phyloP scores from a whole-genome alignment of 2,888 invertebrate genomes.

The Nycteola revayana region DNA sequence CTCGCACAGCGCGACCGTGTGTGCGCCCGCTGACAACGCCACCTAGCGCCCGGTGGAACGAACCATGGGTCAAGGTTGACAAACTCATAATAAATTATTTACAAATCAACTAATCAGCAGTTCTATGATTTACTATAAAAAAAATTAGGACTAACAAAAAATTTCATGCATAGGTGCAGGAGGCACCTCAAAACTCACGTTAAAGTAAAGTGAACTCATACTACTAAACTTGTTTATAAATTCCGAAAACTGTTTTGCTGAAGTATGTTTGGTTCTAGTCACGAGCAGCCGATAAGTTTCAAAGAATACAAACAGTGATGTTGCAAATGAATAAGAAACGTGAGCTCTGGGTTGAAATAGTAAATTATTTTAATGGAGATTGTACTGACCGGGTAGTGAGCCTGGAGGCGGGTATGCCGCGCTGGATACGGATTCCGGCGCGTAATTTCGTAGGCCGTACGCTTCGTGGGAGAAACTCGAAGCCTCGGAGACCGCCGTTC shows the following conservation, averaged over 20 bases:
- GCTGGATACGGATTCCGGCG: slow-evolving; percentile 87
- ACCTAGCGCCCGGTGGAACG: slow-evolving; percentile 60
- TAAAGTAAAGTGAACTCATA: slow-evolving; percentile 32
- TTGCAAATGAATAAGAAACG: slow-evolving; percentile 54
- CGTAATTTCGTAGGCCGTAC: slow-evolving; percentile 89
- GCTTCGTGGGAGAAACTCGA: slow-evolving; percentile 88
- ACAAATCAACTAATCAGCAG: slow-evolving; percentile 55
- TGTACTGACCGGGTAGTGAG: slow-evolving; percentile 81
- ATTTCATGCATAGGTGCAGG: slow-evolving; percentile 14
- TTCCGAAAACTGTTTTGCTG: slow-evolving; percentile 61
- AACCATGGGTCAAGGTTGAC: slow-evolving; percentile 69
- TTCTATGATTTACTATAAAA: not conserved
- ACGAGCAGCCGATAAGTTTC: slow-evolving; percentile 61
- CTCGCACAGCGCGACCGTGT: slow-evolving; percentile 31
- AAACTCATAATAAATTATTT: slow-evolving; percentile 71
- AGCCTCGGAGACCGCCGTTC: slow-evolving; percentile 84
- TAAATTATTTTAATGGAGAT: slow-evolving; percentile 23
- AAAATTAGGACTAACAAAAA: slow-evolving; percentile 12
- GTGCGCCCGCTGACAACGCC: slow-evolving; percentile 57
- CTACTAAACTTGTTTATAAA: slow-evolving; percentile 64
- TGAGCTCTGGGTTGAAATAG: slow-evolving; percentile 50
- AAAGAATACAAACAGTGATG: slow-evolving; percentile 68
- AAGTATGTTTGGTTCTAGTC: slow-evolving; percentile 53
- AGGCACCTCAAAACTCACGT: slow-evolving; percentile 30
- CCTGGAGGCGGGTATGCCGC: slow-evolving; percentile 91